Conservation (phyloP, 2,113 vertebrate genomes). For the Dicerorhinus sumatrensis region DNA sequence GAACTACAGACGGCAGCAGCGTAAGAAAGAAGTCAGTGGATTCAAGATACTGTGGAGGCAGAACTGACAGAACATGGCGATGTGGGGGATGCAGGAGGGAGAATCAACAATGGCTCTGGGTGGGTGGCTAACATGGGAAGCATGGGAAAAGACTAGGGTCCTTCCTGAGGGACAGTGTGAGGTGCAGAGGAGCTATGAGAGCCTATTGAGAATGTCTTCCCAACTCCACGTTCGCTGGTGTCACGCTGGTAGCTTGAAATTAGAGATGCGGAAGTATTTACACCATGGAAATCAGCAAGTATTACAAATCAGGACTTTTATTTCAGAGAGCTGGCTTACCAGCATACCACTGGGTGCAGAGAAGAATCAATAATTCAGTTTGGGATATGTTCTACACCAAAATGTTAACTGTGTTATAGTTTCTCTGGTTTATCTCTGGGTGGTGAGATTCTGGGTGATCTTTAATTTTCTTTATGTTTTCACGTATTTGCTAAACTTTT, state of each 20-base stretch:
- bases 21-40: not conserved
- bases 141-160: not conserved
- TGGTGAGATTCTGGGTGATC: not conserved
- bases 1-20: not conserved
- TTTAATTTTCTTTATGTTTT: constrained; percentile 8
- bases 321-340: not conserved
- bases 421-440: not conserved
- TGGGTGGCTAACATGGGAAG: not conserved
- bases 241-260: not conserved
- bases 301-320: not conserved
- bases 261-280: not conserved
- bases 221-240: fast-evolving
- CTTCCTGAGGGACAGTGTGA: too few relatives aligned
- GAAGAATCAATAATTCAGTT: not conserved
- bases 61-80: not conserved
- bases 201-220: too few relatives aligned
- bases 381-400: not conserved
- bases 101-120: not conserved
- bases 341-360: not conserved
- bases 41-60: not conserved
- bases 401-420: not conserved
- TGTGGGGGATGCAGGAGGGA: too few relatives aligned
- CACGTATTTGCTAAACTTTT: not conserved
- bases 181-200: not conserved
- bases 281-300: not conserved